Conservation (phyloP, 2,113 vertebrate species). For the Vicugna pacos region DNA sequence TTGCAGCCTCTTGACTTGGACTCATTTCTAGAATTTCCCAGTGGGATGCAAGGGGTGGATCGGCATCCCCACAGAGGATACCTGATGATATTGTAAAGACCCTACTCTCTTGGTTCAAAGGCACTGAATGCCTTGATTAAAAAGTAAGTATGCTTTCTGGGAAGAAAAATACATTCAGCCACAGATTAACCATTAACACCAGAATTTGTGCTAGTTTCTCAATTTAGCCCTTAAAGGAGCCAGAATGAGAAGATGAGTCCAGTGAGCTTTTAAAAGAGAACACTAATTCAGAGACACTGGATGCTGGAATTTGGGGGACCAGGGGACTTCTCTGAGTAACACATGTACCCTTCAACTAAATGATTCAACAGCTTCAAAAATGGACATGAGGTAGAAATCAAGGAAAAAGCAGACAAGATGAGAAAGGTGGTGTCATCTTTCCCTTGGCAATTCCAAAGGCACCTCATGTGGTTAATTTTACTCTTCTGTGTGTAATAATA, state of each 20-base stretch:
- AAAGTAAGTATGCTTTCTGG: slow-evolving; percentile 37
- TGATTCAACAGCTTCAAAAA: slow-evolving; percentile 40
- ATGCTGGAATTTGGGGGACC: neutral
- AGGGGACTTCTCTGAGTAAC: slow-evolving; percentile 16
- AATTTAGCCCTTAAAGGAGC: neutral
- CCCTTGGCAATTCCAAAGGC: slow-evolving; percentile 19
- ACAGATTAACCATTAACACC: neutral
- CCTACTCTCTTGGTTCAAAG: neutral
- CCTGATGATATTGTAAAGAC: neutral
- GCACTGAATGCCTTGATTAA: neutral
- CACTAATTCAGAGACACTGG: neutral
- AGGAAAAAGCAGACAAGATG: slow-evolving; percentile 50
- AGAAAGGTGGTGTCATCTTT: slow-evolving; percentile 16
- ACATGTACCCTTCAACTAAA: neutral
- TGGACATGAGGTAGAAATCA: neutral
- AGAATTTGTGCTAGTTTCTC: slow-evolving; percentile 39
- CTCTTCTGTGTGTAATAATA: slow-evolving; percentile 77
- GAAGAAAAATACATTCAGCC: slow-evolving; percentile 22
- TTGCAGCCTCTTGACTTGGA: neutral
- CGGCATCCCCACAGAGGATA: neutral
- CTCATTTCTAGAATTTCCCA: slow-evolving; percentile 34
- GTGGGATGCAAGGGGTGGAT: neutral
- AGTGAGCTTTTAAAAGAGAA: slow-evolving; percentile 24
- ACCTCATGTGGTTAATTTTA: slow-evolving; percentile 72
- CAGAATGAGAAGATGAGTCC: neutral